Conservation (phyloP, 2,797 vertebrate genomes). For the Eidolon dupreanum region DNA sequence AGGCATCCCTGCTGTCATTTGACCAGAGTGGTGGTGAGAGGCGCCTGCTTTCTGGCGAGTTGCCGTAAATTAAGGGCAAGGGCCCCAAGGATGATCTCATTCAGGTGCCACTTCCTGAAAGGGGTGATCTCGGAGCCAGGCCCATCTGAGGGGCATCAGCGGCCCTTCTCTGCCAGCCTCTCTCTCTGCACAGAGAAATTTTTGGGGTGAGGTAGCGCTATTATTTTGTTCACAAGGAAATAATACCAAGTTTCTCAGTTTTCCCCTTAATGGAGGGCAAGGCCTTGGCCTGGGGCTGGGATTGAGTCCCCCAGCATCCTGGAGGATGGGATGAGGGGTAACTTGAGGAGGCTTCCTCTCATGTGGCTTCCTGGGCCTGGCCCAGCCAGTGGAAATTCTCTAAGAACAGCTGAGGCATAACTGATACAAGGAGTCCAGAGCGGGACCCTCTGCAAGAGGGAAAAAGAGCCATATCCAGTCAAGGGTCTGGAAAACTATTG, state of each 20-base stretch:
- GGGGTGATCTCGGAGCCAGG: background rate
- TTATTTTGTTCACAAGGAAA: conserved; percentile 49
- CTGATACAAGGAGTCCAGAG: background rate
- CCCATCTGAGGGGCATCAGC: background rate
- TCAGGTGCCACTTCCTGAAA: conserved; percentile 38
- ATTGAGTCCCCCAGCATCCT: background rate
- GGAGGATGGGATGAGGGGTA: background rate
- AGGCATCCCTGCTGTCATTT: conserved; percentile 54
- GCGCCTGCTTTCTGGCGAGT: background rate
- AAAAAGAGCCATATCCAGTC: background rate
- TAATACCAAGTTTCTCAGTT: conserved; percentile 56
- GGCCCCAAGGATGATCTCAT: conserved; percentile 54
- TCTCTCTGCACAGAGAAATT: background rate
- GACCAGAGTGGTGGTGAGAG: conserved; percentile 26
- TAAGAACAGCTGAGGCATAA: background rate
- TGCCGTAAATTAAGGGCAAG: background rate
- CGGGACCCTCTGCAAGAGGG: background rate
- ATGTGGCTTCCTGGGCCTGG: background rate
- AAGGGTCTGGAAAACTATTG: background rate
- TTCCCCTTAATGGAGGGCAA: conserved; percentile 15
- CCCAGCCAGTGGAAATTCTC: background rate
- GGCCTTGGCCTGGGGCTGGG: background rate
- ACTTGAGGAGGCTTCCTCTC: background rate
- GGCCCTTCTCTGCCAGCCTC: background rate
- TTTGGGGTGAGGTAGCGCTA: background rate